A percentile compares a stretch with the other conserved stretches of the same genome.
phyloP scores from a whole-genome alignment of 35 echinoderm and acorn worm genomes.

The Ptychodera flava region DNA sequence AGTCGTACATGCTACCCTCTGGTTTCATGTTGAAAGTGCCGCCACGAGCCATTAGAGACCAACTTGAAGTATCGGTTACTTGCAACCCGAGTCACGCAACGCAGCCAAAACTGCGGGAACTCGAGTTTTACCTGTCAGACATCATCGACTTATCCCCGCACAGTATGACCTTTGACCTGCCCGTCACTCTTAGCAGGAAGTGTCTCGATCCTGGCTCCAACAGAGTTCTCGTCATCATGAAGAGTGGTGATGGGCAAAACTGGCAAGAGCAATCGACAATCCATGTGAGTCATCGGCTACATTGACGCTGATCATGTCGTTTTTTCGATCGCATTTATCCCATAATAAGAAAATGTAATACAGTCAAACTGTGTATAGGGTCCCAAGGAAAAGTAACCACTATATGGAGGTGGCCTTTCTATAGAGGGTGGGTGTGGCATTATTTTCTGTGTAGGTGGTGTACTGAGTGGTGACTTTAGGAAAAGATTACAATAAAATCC shows the following conservation, averaged over 20 bases:
- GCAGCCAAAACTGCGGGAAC: neutral
- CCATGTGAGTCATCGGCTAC: no score
- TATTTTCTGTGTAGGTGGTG: no score
- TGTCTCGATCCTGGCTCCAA: neutral
- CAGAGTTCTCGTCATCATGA: neutral
- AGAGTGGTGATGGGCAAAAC: neutral
- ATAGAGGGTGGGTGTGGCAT: no score
- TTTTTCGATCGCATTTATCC: no score
- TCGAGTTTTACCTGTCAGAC: neutral
- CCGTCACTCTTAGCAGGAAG: neutral
- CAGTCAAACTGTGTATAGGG: no score
- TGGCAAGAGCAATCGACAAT: no score
- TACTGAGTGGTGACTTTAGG: no score
- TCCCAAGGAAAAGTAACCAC: no score
- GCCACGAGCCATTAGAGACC: neutral
- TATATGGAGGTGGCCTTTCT: no score
- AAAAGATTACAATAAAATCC: no score
- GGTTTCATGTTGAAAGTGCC: neutral
- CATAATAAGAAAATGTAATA: no score
- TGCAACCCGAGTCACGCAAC: neutral
- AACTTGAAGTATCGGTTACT: neutral
- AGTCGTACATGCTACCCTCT: neutral
- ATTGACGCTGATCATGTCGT: no score
- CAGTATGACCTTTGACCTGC: neutral
- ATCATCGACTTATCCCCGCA: neutral